phyloP scores from a whole-genome alignment of 2,797 vertebrate species.

The Sus cebifrons region DNA sequence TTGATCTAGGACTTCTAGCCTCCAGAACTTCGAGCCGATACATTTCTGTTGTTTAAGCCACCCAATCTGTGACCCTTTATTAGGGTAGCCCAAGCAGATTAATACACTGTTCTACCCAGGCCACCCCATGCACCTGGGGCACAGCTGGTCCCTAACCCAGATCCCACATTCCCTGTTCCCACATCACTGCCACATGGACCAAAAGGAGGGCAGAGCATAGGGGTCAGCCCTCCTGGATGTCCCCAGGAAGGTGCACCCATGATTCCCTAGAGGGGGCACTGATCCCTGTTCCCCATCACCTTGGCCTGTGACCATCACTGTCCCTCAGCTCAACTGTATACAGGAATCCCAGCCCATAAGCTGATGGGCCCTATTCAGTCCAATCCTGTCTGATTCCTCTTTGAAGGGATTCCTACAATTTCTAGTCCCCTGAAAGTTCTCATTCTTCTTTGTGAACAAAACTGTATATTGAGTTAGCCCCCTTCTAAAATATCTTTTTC shows the following conservation, averaged over 20 bases:
- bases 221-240: no score
- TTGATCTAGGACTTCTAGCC: not conserved
- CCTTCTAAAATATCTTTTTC: not conserved
- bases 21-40: not conserved
- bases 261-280: rapidly evolving
- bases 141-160: not conserved
- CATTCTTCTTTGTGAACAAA: not conserved
- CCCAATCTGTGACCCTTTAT: no score
- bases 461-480: not conserved
- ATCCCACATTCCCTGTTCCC: not conserved
- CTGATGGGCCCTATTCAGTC: not conserved
- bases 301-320: not conserved
- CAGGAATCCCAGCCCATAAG: not conserved
- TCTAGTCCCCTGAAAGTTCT: not conserved
- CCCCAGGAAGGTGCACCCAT: not conserved
- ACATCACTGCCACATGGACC: not conserved
- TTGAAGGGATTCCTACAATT: not conserved
- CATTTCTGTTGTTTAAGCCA: not conserved
- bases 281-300: rapidly evolving
- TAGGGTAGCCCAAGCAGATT: no score
- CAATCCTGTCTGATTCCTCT: not conserved
- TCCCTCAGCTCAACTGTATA: not conserved
- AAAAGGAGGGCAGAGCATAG: no score
- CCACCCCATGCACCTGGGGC: not conserved
- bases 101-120: not conserved